Percentiles rank a stretch among this genome's conserved stretches.
Conservation (phyloP, 2,113 vertebrate genomes). For the Saiga tatarica region DNA sequence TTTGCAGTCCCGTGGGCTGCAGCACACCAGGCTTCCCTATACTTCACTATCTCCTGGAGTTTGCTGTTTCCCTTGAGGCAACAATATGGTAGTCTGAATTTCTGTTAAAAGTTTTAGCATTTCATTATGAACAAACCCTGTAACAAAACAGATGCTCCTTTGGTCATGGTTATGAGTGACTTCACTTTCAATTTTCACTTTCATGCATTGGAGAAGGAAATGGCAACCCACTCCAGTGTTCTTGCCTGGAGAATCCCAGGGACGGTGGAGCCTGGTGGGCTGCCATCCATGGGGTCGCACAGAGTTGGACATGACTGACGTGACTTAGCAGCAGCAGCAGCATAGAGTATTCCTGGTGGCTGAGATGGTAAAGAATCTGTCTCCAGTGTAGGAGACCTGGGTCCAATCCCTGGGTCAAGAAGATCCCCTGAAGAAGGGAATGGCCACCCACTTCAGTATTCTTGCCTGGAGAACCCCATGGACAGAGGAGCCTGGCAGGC, state of each 20-base stretch:
- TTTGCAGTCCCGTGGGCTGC: neutral
- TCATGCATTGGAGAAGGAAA: no score
- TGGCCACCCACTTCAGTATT: neutral
- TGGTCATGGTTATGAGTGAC: neutral
- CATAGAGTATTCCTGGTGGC: neutral
- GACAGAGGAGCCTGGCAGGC: neutral
- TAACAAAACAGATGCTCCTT: neutral
- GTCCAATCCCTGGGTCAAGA: neutral
- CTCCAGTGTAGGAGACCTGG: neutral
- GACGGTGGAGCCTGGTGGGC: no score
- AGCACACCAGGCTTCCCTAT: neutral
- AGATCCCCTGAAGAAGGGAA: neutral
- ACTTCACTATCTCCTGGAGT: neutral
- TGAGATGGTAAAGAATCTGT: neutral
- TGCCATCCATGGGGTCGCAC: no score
- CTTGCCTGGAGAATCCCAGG: no score
- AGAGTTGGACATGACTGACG: accelerated
- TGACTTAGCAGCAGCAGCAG: no score
- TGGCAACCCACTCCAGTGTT: no score
- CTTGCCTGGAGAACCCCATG: neutral
- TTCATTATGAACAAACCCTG: neutral
- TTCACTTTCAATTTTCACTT: no score
- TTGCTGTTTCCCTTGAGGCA: neutral
- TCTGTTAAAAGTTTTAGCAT: neutral
- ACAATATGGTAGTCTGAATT: neutral